These are phyloP conservation scores for Eupsilia transversa DNA, from an alignment of 2,888 invertebrate genomes.

Conservation along the genomic window DNA sequence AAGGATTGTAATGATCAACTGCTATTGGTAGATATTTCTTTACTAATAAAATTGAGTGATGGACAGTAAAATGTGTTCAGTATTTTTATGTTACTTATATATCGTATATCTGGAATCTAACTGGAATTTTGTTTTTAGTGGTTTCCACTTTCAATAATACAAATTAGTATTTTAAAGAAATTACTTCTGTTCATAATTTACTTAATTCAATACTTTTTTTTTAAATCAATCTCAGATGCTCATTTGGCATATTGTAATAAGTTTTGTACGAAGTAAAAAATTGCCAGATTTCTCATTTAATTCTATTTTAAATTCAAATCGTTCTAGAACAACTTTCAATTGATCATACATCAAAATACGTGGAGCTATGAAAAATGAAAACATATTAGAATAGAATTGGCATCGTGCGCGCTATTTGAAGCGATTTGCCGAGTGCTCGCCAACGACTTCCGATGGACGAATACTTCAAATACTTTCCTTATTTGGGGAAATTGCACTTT, in stretches of 20 bases:
- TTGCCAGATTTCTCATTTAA: conserved; percentile 19
- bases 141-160: not conserved
- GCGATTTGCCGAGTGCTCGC: conserved; percentile 79
- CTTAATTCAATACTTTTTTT: not conserved
- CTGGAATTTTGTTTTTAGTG: not conserved
- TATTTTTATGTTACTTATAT: not conserved
- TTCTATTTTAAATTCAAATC: conserved; percentile 45
- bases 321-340: conserved; percentile 35
- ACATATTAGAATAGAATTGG: conserved; percentile 77
- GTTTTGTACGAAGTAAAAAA: conserved; percentile 17
- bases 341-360: conserved; percentile 66
- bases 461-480: conserved; percentile 79
- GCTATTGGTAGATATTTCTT: not conserved
- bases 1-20: conserved; percentile 30
- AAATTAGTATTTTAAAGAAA: not conserved
- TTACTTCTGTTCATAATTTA: not conserved
- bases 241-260: not conserved
- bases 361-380: conserved; percentile 69
- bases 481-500: conserved; percentile 80
- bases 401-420: conserved; percentile 76
- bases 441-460: conserved; percentile 82
- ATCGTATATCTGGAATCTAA: not conserved
- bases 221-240: not conserved
- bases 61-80: not conserved
- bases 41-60: conserved; percentile 5